phyloP scores from a whole-genome alignment of 1,140 invertebrate genomes.

The Branchinecta lynchi region DNA sequence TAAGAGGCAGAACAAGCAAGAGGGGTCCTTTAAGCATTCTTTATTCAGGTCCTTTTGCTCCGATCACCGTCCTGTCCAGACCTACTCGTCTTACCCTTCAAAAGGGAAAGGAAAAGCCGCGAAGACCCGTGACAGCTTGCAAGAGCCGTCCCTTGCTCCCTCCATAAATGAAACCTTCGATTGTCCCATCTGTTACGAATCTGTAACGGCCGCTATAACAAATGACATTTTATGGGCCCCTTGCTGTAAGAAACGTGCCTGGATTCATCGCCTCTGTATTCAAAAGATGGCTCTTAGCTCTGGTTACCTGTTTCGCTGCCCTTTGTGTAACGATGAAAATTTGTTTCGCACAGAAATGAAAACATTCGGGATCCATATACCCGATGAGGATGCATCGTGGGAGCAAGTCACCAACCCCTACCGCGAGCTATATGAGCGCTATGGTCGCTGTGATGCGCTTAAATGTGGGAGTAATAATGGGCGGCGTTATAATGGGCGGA shows the following conservation, averaged over 20 bases:
- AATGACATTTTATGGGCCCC: slow-evolving; percentile 38
- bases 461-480: slow-evolving; percentile 42
- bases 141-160: no score
- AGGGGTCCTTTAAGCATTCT: neutral
- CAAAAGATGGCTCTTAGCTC: slow-evolving; percentile 44
- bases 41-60: neutral
- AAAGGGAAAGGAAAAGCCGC: no score
- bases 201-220: slow-evolving; percentile 31
- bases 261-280: slow-evolving; percentile 44
- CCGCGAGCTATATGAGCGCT: slow-evolving; percentile 40
- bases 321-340: slow-evolving; percentile 45
- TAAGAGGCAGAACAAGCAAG: no score
- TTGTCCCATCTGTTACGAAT: slow-evolving; percentile 42
- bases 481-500: slow-evolving; percentile 32
- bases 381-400: slow-evolving; percentile 50
- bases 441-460: slow-evolving; percentile 41
- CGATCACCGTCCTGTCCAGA: no score
- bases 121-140: no score
- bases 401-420: slow-evolving; percentile 47
- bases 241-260: slow-evolving; percentile 43
- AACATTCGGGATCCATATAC: slow-evolving; percentile 44
- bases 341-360: slow-evolving; percentile 42
- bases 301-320: slow-evolving; percentile 52
- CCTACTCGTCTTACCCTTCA: no score
- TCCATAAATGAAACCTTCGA: slow-evolving; percentile 21